Evolutionary conservation across 2,888 invertebrate species (phyloP).

Genomic region (Drosophila phalerata): DNA sequence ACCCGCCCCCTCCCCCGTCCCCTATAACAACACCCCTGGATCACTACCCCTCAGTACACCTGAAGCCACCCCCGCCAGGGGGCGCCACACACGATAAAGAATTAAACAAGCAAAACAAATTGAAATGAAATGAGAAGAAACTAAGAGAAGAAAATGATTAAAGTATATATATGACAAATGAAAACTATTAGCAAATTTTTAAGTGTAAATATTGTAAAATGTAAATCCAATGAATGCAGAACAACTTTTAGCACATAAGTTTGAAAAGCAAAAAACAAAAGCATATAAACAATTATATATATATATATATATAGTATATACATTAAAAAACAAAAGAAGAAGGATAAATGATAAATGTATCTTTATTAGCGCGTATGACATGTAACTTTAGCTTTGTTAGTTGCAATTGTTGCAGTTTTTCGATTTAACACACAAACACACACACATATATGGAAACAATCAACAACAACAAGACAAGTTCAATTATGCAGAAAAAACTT

Average conservation of each 20-base stretch:
- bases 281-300: slow-evolving; percentile 33
- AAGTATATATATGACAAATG: slow-evolving; percentile 50
- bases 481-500: slow-evolving; percentile 56
- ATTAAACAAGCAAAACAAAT: slow-evolving; percentile 20
- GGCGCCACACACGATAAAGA: slow-evolving; percentile 42
- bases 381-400: slow-evolving; percentile 78
- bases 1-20: slow-evolving; percentile 27
- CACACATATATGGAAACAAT: slow-evolving; percentile 6
- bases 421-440: slow-evolving; percentile 50
- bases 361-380: slow-evolving; percentile 64
- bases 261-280: slow-evolving; percentile 40
- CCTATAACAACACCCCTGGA: not conserved
- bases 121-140: slow-evolving; percentile 30
- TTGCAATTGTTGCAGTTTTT: slow-evolving; percentile 80
- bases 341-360: slow-evolving; percentile 47
- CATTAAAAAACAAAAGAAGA: slow-evolving; percentile 2
- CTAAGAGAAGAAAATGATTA: slow-evolving; percentile 25
- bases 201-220: slow-evolving; percentile 77
- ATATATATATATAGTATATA: slow-evolving; percentile 24
- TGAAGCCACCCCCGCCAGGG: slow-evolving; percentile 43
- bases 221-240: slow-evolving; percentile 47
- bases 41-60: slow-evolving; percentile 8
- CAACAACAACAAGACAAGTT: slow-evolving; percentile 45
- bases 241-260: slow-evolving; percentile 59
- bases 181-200: slow-evolving; percentile 79